Evolutionary conservation across 1,140 invertebrate genomes (phyloP), one percentile per base, ranked within the genome.

Genomic region (Cherax destructor): DNA sequence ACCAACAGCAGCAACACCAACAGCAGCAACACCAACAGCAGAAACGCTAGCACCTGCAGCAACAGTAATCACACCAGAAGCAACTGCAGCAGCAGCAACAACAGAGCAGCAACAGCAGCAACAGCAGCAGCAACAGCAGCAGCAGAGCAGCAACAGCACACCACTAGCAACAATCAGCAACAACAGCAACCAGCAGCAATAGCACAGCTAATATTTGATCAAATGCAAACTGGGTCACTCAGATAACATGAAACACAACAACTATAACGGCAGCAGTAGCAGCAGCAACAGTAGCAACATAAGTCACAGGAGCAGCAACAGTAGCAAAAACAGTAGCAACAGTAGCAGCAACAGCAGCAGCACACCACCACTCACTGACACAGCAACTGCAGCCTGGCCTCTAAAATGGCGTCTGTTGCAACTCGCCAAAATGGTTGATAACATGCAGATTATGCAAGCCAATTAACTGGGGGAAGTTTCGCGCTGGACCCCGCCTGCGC

Each of bases 361-460:
- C 78, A 74, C 81, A 81, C 86, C 30, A 24, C 41, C 47, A 30
- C 69, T 11, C 88, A 13, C 30, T 16, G 30, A 16, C 69, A 9
- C 74, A 4, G 61, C 4, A 79, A 56, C 79, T 89, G 87, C 87
- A 89, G 74, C 65, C 50, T n/a, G 11, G 49, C 65, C 5, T 47
- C 56, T 65, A 91, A 91, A 86, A 91, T 91, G 88, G 88, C 88
- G 88, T 74, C 83, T 56, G 24, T 52, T 91, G 88, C 88, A 91
- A 88, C 83, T 65, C 76, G 50, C 81, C 88, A 85, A 91, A 83
- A 91, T 91, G 88, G 88, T 78, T 85, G 88, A 91, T 91, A 91
- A 84, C 83, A 91, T 91, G 88, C 88, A 91, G 88, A 91, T 91
- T 91, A 91, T 91, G 88, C 88, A 91, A 74, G 83, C 88, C 88